Percentiles rank a stretch among this genome's conserved stretches.
Conservation (phyloP, 2,797 vertebrate genomes). For the Dicrostonyx torquatus region DNA sequence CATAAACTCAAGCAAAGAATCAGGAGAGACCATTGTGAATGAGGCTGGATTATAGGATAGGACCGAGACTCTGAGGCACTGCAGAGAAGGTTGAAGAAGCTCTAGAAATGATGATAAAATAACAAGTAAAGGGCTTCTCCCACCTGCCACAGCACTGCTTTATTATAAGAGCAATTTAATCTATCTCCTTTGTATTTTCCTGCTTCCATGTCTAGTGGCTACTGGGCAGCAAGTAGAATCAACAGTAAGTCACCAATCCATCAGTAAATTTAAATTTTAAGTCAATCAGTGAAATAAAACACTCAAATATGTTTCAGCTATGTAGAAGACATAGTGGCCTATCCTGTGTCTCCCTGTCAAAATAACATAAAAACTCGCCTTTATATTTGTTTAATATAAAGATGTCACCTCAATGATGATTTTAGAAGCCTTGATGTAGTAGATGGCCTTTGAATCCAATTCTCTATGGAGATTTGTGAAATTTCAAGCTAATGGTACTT, state of each 20-base stretch:
- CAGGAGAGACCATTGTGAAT: not conserved
- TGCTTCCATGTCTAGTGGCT: not conserved
- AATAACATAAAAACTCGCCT: not conserved
- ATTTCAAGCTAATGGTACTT: conserved; percentile 26
- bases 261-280: not conserved
- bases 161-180: not conserved
- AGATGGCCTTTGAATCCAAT: not conserved
- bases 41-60: not conserved
- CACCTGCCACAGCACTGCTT: not conserved
- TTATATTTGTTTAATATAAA: conserved; percentile 25
- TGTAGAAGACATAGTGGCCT: not conserved
- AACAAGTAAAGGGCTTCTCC: not conserved
- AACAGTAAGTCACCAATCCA: not conserved
- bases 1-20: not conserved
- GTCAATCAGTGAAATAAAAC: not conserved
- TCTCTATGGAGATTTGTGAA: not conserved
- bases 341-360: not conserved
- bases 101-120: not conserved
- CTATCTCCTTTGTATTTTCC: conserved; percentile 8
- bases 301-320: not conserved
- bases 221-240: not conserved
- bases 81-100: not conserved
- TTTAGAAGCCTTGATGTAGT: not conserved
- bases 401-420: not conserved
- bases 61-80: not conserved